A percentile compares a stretch with the other conserved stretches of the same genome.
Conservation (phyloP, 2,888 invertebrate species). For the Chironomus tentans region DNA sequence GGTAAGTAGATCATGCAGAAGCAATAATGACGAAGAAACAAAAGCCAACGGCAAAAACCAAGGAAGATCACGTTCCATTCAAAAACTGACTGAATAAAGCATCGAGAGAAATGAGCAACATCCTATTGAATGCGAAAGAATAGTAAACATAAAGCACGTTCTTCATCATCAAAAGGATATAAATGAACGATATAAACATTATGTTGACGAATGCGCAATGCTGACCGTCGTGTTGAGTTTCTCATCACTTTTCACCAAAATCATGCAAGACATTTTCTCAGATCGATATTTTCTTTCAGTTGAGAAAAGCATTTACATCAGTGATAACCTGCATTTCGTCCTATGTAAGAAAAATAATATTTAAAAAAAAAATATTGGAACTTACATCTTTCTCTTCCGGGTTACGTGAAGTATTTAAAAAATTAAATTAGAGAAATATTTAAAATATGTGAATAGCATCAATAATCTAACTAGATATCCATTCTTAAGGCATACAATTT, state of each 20-base stretch:
- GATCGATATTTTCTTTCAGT: constrained; percentile 24
- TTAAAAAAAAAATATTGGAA: neutral
- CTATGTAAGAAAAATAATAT: neutral
- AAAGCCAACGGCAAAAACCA: too few relatives aligned
- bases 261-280: constrained; percentile 18
- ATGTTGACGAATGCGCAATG: constrained; percentile 12
- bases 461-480: too few relatives aligned
- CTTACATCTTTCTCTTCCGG: neutral
- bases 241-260: neutral
- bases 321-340: neutral
- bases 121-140: too few relatives aligned
- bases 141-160: neutral
- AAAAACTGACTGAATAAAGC: too few relatives aligned
- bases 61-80: too few relatives aligned
- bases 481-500: neutral
- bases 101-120: too few relatives aligned
- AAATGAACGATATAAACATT: constrained; percentile 9
- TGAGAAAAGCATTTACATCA: neutral
- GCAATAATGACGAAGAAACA: too few relatives aligned
- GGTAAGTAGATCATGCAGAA: too few relatives aligned
- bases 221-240: neutral
- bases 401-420: neutral
- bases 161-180: neutral
- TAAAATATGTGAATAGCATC: neutral
- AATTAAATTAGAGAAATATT: neutral